Evolutionary conservation across 2,888 invertebrate species (phyloP), one percentile per base, ranked within the genome.

Genomic region (Notodonta ziczac): DNA sequence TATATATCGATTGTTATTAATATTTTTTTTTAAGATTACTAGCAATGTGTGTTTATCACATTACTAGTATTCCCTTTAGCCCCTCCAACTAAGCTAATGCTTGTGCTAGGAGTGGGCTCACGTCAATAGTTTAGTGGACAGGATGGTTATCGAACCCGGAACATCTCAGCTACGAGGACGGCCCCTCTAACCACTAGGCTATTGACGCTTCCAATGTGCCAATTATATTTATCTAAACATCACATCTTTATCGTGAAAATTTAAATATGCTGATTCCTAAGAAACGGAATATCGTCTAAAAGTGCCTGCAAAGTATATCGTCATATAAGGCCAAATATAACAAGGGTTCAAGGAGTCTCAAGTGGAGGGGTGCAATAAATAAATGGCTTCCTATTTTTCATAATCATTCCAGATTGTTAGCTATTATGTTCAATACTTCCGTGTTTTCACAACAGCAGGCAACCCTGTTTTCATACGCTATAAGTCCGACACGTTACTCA

Each of bases 221-320:
- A 65, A 35, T 75, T 69, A 71, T 76, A 72, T 73, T 72, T 72
- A 75, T 66, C 24, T 59, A 55, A 16, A 24, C 52, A 66, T 59
- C 52, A 58, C 44, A 5, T 0, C 5, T 5, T 35, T 35, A 35
- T 35, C 35, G 4, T 7, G 4, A 1, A 35, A 35, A 35, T 35
- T 35, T 35, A 7, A 35, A 35, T 35, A 35, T 35, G 35, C 2
- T 35, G 35, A 35, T 35, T 0, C 2, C 35, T 35, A 54, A 9
- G 42, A 10, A 10, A 42, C 10, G 42, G 12, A 42, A 10, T 42
- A 42, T 12, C 9, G 9, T n/a, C 46, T 46, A 5, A 2, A n/a
- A 46, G 46, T 46, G n/a, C 5, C n/a, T 46, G n/a, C 5, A 46
- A 5, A 46, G 5, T n/a, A 46, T 5, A 46, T 4, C 42, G 8